phyloP scores from a whole-genome alignment of 2,888 invertebrate genomes.

The Ganaspis brasiliensis region DNA sequence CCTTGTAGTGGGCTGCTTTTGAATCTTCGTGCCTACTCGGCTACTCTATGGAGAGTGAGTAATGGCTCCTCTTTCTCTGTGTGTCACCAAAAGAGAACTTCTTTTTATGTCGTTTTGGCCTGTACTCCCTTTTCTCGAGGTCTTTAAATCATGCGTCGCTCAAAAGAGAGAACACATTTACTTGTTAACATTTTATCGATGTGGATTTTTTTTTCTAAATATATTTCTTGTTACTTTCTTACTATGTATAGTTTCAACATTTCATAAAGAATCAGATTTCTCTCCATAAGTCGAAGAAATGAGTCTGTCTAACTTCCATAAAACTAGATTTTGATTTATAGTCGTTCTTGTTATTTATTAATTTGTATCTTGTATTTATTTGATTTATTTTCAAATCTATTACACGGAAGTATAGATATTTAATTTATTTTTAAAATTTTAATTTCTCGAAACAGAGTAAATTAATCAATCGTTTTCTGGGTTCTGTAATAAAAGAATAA shows the following conservation, averaged over 20 bases:
- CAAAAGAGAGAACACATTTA: conserved; percentile 8
- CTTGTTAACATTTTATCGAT: conserved; percentile 4
- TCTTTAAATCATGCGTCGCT: not conserved
- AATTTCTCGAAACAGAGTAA: not conserved
- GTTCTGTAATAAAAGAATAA: conserved; percentile 15
- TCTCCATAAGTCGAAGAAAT: conserved; percentile 2
- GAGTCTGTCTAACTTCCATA: not conserved
- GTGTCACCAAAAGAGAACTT: conserved; percentile 36
- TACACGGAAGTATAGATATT: not conserved
- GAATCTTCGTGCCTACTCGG: conserved; percentile 35
- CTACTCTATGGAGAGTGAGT: conserved; percentile 39
- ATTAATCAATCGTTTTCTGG: not conserved
- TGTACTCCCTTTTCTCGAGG: conserved; percentile 13
- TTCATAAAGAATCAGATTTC: not conserved
- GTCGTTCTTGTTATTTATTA: too few species aligned
- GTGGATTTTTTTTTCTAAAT: not conserved
- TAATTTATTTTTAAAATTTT: not conserved
- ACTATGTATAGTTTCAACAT: conserved; percentile 3
- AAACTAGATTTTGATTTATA: too few species aligned
- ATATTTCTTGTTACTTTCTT: not conserved
- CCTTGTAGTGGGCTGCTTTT: conserved; percentile 40
- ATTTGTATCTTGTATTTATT: too few species aligned
- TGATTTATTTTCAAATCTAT: too few species aligned
- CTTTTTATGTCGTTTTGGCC: conserved; percentile 21
- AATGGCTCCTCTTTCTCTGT: conserved; percentile 34